phyloP scores from a whole-genome alignment of 2,797 vertebrate genomes.

The Limnodromus scolopaceus region DNA sequence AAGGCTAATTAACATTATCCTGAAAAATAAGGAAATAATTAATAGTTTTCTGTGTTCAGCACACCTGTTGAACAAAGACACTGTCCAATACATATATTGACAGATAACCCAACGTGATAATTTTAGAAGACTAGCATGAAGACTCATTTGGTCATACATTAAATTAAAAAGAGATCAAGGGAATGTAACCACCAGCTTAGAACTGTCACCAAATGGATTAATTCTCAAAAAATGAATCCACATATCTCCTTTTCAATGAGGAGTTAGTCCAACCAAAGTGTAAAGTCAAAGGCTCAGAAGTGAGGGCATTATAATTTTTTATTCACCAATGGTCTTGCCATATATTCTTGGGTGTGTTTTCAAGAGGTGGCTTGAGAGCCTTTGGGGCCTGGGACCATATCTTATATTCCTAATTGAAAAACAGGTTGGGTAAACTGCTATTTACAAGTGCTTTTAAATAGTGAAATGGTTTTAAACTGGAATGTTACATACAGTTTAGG shows the following conservation, averaged over 20 bases:
- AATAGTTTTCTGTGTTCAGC: background rate
- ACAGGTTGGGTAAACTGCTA: background rate
- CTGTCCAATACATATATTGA: background rate
- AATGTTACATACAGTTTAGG: background rate
- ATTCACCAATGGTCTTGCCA: background rate
- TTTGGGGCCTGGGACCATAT: background rate
- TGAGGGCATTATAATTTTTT: background rate
- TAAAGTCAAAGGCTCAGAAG: background rate
- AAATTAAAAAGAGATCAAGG: background rate
- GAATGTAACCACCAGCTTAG: background rate
- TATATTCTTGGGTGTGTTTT: background rate
- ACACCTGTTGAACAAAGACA: background rate
- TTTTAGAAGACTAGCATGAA: background rate
- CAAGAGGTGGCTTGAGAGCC: background rate
- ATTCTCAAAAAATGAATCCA: background rate
- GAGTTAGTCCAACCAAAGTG: background rate
- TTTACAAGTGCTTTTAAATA: background rate
- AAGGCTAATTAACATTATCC: background rate
- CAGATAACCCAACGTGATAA: fast-evolving
- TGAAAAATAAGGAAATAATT: background rate
- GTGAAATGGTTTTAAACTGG: background rate
- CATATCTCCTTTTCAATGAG: background rate
- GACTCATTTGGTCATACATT: background rate
- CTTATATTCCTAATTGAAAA: background rate
- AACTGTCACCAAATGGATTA: background rate